These are phyloP conservation scores for Hylia prasina DNA, from an alignment of 2,113 vertebrate species.

Conservation along the genomic window DNA sequence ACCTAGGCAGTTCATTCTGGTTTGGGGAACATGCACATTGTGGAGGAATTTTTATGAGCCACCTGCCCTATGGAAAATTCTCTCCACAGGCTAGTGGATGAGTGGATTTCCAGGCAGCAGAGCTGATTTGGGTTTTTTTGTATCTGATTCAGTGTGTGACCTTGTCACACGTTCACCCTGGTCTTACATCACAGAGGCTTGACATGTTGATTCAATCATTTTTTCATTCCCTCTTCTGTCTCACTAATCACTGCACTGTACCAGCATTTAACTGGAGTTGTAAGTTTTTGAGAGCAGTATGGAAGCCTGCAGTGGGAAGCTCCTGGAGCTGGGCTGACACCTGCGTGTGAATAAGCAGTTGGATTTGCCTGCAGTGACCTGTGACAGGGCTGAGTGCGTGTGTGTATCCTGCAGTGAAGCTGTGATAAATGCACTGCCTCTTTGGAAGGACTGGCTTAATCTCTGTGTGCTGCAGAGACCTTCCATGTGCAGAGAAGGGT, in stretches of 20 bases:
- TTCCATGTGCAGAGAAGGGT: neutral
- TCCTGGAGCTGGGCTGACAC: neutral
- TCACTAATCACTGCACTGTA: neutral
- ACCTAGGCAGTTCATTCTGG: neutral
- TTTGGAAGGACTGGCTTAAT: neutral
- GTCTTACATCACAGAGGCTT: neutral
- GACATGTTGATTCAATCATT: neutral
- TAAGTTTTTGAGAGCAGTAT: neutral
- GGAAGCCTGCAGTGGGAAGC: neutral
- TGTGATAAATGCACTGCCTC: neutral
- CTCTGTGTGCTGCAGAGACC: neutral
- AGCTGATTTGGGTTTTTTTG: neutral
- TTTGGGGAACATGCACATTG: neutral
- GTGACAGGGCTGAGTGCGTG: neutral
- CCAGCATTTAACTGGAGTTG: fast-evolving
- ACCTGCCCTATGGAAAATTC: neutral
- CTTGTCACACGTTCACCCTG: neutral
- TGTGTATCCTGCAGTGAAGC: neutral
- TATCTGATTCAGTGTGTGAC: neutral
- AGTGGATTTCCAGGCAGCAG: neutral
- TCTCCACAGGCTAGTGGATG: neutral
- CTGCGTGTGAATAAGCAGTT: neutral
- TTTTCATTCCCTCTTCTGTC: neutral
- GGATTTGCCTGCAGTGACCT: neutral
- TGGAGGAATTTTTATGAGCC: neutral